Evolutionary conservation across 2,113 vertebrate species (phyloP).

Genomic region (Sebastes fasciatus): DNA sequence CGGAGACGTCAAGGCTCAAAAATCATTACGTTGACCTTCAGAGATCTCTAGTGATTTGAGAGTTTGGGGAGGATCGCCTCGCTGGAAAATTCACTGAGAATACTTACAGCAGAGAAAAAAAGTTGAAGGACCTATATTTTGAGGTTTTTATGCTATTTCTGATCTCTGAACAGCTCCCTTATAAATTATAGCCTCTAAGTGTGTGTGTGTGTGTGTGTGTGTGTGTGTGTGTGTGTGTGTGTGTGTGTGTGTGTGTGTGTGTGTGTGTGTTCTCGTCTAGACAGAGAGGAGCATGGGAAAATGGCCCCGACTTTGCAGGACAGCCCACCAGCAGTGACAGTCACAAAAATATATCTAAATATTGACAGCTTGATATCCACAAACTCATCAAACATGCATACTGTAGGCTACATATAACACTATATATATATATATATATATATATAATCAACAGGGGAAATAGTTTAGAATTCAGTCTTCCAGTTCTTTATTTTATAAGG

Average conservation of each 20-base stretch:
- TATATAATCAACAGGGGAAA: not conserved
- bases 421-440: not conserved
- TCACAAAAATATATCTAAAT: conserved; percentile 20
- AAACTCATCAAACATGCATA: too few species aligned
- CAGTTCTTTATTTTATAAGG: not conserved
- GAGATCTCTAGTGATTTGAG: not conserved
- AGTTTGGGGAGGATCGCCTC: not conserved
- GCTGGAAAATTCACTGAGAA: not conserved
- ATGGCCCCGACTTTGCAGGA: conserved; percentile 30
- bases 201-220: conserved; percentile 22
- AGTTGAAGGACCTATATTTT: conserved; percentile 33
- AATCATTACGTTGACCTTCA: not conserved
- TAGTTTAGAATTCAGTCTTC: not conserved
- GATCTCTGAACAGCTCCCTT: conserved; percentile 18
- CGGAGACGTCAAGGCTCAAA: not conserved
- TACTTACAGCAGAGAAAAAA: conserved; percentile 6
- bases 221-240: conserved; percentile 15
- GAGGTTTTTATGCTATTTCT: conserved; percentile 46
- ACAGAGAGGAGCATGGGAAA: conserved; percentile 58
- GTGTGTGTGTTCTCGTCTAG: conserved; percentile 26
- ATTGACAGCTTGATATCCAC: conserved; percentile 17
- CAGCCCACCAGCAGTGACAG: conserved; percentile 51
- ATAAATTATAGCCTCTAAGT: conserved; percentile 32
- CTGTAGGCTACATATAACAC: too few species aligned
- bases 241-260: conserved; percentile 26